Base-by-base conservation (phyloP, 2,797 vertebrate species). In the Xenops minutus region DNA sequence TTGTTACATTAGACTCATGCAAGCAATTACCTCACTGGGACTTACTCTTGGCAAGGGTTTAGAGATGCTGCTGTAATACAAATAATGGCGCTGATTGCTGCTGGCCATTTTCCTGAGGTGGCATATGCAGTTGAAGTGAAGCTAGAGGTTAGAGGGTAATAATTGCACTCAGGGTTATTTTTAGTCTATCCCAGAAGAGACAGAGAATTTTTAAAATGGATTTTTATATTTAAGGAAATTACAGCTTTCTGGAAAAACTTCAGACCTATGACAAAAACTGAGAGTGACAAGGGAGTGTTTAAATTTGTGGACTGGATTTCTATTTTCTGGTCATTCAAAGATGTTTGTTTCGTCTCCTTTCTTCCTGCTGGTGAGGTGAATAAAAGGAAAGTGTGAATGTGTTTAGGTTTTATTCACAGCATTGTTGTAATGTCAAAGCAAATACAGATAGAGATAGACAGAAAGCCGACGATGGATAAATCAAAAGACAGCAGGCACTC, bases 191-290 rank as follows among this genome's bases (percentile, higher is more conserved):
- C 76, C 88, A 73, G 59, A 88, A 76, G 66, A 88, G 79, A 30
- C 7, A 10, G 78, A 74, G 39, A 55, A 9, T 14, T 75, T 89
- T 94, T 36, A 0, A n/a, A 90, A 92, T 89, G 85, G 82, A 43
- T 94, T 95, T 94, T 93, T 94, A 26, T 88, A 61, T 92, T 85
- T 82, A 85, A 95, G 80, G 71, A 95, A 94, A 95, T 95, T 64
- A 82, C 64, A 94, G 88, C 88, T 94, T 93, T 95, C 85, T 96
- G 85, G 77, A 85, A 85, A 74, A 95, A 87, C 49, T 96, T 95
- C 30, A 8, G 16, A 94, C 46, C 54, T 87, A 3, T 82, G 72
- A 72, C 56, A 85, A 86, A 94, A 94, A 85, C n/a, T 24, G 51
- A 64, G 69, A 92, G 64, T 54, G 52, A 54, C 52, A 78, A 16